Evolutionary conservation across 1,140 invertebrate genomes (phyloP), one percentile per base, ranked within the genome.

Genomic region (Acyrthosiphon pisum): DNA sequence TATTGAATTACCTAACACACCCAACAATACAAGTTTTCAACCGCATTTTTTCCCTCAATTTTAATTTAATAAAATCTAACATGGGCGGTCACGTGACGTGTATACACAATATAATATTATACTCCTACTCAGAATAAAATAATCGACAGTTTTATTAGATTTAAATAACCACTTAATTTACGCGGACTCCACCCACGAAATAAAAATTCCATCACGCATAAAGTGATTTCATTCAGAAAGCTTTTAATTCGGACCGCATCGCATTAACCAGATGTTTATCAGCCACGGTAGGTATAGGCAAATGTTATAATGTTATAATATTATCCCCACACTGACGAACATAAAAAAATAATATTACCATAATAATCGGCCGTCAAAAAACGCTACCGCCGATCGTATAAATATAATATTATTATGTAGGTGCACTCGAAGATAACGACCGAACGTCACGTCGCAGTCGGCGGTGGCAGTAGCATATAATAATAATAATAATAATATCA

Each of bases 161-260:
- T 56, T 53, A 37, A 89, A 89, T 37, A n/a, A 90, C 53, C 89
- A 68, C 89, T 90, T 90, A 68, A 90, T 89, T 89, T 89, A 89
- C 50, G 37, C 35, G 48, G 88, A 41, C 88, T 89, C 88, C 88
- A 26, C 89, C 89, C 89, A 90, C 89, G 89, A 90, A 56, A 37
- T 41, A 41, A n/a, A 90, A 90, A 68, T 90, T 90, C 89, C 89
- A 44, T 90, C 89, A 23, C 37, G 41, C 35, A 35, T 9, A 37
- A 41, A 89, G 88, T 56, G 88, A 56, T 89, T 89, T 41, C 4
- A 56, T 90, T 44, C 37, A 11, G 48, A 86, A 93, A 93, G 81
- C 91, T 93, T 93, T 93, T 93, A 93, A 93, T 93, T 56, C 81
- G 81, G 91, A 53, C 91, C 81, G 76, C 46, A 50, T 84, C n/a